phyloP scores from a whole-genome alignment of 2,113 vertebrate genomes.

The Marcusenius ussheri region DNA sequence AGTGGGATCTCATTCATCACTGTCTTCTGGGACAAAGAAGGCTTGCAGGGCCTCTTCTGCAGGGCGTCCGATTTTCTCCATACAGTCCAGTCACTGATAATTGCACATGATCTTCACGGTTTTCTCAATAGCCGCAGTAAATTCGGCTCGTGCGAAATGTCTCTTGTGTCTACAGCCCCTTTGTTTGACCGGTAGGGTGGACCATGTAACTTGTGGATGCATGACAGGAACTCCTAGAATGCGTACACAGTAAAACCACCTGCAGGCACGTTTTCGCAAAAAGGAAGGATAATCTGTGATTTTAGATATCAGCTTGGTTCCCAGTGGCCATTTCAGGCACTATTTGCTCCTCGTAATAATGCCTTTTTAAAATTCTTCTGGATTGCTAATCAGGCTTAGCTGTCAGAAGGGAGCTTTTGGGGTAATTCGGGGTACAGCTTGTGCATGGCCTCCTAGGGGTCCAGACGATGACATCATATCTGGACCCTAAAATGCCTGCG shows the following conservation, averaged over 20 bases:
- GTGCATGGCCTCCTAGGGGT: conserved; percentile 32
- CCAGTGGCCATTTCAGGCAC: conserved; percentile 17
- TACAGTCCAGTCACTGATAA: conserved; percentile 6
- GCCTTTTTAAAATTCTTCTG: conserved; percentile 14
- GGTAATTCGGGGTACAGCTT: conserved; percentile 39
- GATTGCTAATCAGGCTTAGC: conserved; percentile 40
- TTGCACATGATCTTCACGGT: not conserved
- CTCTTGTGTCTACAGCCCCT: not conserved
- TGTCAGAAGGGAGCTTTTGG: conserved; percentile 38
- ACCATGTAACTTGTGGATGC: not conserved
- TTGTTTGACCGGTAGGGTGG: not conserved
- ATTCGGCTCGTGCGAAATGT: not conserved
- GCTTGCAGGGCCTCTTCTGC: conserved; percentile 42
- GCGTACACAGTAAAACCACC: not conserved
- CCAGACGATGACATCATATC: conserved; percentile 39
- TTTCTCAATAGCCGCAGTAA: not conserved
- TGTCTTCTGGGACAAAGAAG: conserved; percentile 45
- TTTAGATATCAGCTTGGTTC: conserved; percentile 25
- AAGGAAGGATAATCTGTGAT: conserved; percentile 17
- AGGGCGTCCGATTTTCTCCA: conserved; percentile 29
- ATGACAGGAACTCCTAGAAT: not conserved
- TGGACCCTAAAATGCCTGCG: conserved; percentile 34
- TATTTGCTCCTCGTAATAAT: conserved; percentile 30
- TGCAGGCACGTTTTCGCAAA: not conserved
- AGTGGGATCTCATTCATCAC: conserved; percentile 46